A percentile compares a stretch with the other conserved stretches of the same genome.
Conservation (phyloP, 2,797 vertebrate species). For the Notamacropus eugenii region DNA sequence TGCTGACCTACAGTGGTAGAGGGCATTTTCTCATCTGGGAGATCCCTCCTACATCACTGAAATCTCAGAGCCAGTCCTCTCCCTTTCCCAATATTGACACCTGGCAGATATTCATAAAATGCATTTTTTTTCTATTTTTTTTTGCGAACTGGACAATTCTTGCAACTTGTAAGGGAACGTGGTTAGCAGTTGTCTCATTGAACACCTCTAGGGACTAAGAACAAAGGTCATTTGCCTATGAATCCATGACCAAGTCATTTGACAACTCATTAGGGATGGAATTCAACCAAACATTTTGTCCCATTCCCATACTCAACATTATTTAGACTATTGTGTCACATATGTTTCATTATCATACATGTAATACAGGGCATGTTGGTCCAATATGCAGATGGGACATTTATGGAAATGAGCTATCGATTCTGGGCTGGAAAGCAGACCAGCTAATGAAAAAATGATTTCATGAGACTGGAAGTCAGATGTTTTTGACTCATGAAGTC, state of each 20-base stretch:
- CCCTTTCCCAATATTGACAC: not conserved
- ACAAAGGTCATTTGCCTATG: not conserved
- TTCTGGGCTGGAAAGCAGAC: not conserved
- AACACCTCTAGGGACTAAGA: not conserved
- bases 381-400: not conserved
- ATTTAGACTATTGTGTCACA: not conserved
- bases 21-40: not conserved
- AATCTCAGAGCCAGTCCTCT: not conserved
- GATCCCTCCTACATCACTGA: not conserved
- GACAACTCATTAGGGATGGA: not conserved
- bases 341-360: not conserved
- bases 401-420: not conserved
- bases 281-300: not conserved
- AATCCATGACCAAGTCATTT: not conserved
- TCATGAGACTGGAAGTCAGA: not conserved
- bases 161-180: not conserved
- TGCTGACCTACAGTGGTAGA: not conserved
- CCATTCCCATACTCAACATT: not conserved
- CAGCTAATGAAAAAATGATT: not conserved
- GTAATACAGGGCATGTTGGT: not conserved
- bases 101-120: not conserved
- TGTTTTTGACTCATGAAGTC: conserved; percentile 14
- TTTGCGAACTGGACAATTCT: not conserved
- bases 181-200: not conserved
- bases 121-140: not conserved